These are phyloP conservation scores for Agrilus planipennis DNA, from an alignment of 1,140 invertebrate species.

Conservation along the genomic window DNA sequence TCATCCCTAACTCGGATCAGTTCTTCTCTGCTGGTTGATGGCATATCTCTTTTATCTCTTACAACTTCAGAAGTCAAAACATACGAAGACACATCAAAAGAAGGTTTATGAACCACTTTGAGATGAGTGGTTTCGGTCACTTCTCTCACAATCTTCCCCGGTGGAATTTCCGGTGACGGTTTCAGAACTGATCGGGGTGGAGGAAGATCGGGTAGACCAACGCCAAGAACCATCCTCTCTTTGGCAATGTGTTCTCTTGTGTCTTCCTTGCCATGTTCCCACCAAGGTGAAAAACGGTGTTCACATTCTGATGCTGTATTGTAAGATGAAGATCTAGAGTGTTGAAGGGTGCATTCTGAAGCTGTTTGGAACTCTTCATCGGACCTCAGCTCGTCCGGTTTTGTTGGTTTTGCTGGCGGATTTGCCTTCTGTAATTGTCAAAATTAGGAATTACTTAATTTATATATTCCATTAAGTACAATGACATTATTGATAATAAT, in stretches of 20 bases:
- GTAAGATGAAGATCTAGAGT: slow-evolving; percentile 51
- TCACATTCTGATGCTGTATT: slow-evolving; percentile 54
- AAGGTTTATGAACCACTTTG: slow-evolving; percentile 40
- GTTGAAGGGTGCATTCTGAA: slow-evolving; percentile 53
- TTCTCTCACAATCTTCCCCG: slow-evolving; percentile 39
- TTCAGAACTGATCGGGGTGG: slow-evolving; percentile 26
- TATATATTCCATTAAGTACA: too few relatives aligned
- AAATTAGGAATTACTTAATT: too few relatives aligned
- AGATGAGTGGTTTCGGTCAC: slow-evolving; percentile 44
- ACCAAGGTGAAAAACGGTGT: slow-evolving; percentile 39
- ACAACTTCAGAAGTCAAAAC: slow-evolving; percentile 39
- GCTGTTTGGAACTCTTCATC: slow-evolving; percentile 55
- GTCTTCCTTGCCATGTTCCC: slow-evolving; percentile 34
- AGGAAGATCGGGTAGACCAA: slow-evolving; percentile 30
- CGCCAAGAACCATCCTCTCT: slow-evolving; percentile 33
- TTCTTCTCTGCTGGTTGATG: slow-evolving; percentile 15
- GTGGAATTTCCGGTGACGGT: slow-evolving; percentile 31
- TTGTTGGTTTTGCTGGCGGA: slow-evolving; percentile 7
- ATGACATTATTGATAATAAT: too few relatives aligned
- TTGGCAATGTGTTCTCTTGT: slow-evolving; percentile 27
- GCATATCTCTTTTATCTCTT: slow-evolving; percentile 30
- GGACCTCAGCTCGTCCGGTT: slow-evolving; percentile 29
- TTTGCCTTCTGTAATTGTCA: too few relatives aligned
- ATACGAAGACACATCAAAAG: slow-evolving; percentile 39
- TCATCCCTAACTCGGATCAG: slow-evolving; percentile 10